Conservation (phyloP, 1,140 invertebrate species). For the Aphelenchoides fujianensis region DNA sequence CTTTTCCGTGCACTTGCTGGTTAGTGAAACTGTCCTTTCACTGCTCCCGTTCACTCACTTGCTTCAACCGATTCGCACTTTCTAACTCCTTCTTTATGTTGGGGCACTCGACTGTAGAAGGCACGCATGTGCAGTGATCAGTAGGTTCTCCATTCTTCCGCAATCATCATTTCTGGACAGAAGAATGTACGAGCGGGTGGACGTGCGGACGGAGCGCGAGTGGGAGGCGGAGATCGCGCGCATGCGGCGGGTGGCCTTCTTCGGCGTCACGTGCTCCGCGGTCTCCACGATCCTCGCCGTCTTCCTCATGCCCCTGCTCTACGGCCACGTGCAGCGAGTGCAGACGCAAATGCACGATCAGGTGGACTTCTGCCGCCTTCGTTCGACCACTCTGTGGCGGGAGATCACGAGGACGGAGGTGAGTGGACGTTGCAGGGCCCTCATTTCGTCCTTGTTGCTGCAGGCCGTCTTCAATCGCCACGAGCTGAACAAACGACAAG, state of each 20-base stretch:
- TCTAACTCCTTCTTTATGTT: too few species aligned
- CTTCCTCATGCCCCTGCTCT: background rate
- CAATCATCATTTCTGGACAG: too few species aligned
- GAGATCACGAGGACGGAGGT: background rate
- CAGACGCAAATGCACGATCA: constrained; percentile 10
- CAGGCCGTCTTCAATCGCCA: constrained; percentile 2
- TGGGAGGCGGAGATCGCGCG: background rate
- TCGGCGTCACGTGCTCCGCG: background rate
- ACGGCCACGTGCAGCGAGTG: constrained; percentile 3
- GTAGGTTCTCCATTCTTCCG: too few species aligned
- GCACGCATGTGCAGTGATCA: too few species aligned
- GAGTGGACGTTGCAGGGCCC: background rate
- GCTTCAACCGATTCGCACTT: too few species aligned
- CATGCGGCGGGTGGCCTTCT: constrained; percentile 4
- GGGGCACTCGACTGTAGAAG: too few species aligned
- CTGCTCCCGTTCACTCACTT: too few species aligned
- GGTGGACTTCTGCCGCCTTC: constrained; percentile 1
- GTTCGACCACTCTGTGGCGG: background rate
- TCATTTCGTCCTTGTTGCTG: background rate
- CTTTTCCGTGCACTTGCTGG: too few species aligned
- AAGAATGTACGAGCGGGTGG: too few species aligned
- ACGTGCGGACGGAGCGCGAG: background rate
- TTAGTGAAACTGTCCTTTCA: too few species aligned
- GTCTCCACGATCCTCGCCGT: constrained; percentile 5
- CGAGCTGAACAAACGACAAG: constrained; percentile 17